Evolutionary conservation across 2,797 vertebrate species (phyloP).

Genomic region (Anomalospiza imberbis): DNA sequence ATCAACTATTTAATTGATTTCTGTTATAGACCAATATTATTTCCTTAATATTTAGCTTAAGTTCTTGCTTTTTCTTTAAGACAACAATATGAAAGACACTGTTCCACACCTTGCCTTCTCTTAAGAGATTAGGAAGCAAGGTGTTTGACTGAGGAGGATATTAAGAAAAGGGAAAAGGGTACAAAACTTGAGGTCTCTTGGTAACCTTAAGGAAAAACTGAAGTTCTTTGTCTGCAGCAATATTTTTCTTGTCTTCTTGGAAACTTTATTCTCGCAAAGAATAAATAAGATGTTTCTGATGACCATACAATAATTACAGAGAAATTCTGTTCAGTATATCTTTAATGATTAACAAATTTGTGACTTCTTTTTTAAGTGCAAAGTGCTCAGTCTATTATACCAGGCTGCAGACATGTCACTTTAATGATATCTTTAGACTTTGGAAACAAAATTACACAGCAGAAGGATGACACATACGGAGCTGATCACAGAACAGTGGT

Average conservation of each 20-base stretch:
- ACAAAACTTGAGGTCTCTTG: background rate
- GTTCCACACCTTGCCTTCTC: background rate
- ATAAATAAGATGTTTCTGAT: background rate
- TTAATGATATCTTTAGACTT: constrained; percentile 54
- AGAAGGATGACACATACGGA: constrained; percentile 75
- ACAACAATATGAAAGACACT: background rate
- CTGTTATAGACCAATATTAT: background rate
- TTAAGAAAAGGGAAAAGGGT: background rate
- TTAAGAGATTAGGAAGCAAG: background rate
- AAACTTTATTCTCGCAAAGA: background rate
- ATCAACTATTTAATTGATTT: background rate
- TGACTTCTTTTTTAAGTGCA: background rate
- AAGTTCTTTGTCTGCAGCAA: background rate
- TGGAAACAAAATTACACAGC: constrained; percentile 63
- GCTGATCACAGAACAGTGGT: constrained; percentile 69
- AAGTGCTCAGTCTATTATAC: constrained; percentile 18
- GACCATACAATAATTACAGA: background rate
- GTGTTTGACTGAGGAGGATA: background rate
- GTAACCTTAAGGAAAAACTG: background rate
- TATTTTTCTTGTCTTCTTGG: background rate
- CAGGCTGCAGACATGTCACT: constrained; percentile 39
- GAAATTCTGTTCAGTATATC: background rate
- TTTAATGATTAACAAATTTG: background rate
- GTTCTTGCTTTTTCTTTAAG: background rate
- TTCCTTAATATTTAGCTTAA: background rate